Percentiles rank a stretch among this genome's conserved stretches.
These are phyloP conservation scores for Drosophila leonis DNA, from an alignment of 2,888 invertebrate species.

Conservation along the genomic window DNA sequence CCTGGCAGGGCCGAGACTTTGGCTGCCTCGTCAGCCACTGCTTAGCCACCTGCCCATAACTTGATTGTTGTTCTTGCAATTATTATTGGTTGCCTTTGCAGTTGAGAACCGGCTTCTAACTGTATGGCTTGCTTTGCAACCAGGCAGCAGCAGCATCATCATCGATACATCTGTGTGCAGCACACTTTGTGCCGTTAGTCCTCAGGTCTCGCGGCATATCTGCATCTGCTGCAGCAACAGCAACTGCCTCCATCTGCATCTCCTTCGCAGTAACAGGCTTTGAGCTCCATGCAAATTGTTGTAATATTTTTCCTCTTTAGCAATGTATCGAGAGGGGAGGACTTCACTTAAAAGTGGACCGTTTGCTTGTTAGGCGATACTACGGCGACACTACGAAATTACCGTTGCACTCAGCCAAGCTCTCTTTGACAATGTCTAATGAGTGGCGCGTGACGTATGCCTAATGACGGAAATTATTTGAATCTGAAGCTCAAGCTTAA, in stretches of 20 bases:
- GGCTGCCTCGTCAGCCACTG: constrained; percentile 19
- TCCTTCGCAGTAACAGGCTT: constrained; percentile 70
- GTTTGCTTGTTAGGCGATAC: constrained; percentile 75
- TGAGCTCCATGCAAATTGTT: constrained; percentile 70
- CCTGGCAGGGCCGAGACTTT: constrained; percentile 28
- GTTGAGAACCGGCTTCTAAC: constrained; percentile 57
- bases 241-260: constrained; percentile 11
- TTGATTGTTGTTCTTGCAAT: constrained; percentile 58
- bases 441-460: constrained; percentile 58
- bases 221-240: constrained; percentile 64
- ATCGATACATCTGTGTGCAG: constrained; percentile 39
- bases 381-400: constrained; percentile 73
- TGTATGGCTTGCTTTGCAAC: constrained; percentile 51
- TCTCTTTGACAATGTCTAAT: constrained; percentile 46
- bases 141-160: constrained; percentile 27
- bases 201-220: constrained; percentile 62
- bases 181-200: constrained; percentile 74
- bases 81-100: constrained; percentile 54
- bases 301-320: constrained; percentile 65
- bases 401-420: constrained; percentile 55
- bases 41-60: constrained; percentile 69
- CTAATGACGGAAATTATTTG: constrained; percentile 56
- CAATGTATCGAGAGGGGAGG: constrained; percentile 25
- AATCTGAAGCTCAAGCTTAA: constrained; percentile 14
- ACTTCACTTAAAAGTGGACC: constrained; percentile 72